Evolutionary conservation across 2,888 invertebrate species (phyloP), one percentile per base, ranked within the genome.

Genomic region (Melipona bicolor): DNA sequence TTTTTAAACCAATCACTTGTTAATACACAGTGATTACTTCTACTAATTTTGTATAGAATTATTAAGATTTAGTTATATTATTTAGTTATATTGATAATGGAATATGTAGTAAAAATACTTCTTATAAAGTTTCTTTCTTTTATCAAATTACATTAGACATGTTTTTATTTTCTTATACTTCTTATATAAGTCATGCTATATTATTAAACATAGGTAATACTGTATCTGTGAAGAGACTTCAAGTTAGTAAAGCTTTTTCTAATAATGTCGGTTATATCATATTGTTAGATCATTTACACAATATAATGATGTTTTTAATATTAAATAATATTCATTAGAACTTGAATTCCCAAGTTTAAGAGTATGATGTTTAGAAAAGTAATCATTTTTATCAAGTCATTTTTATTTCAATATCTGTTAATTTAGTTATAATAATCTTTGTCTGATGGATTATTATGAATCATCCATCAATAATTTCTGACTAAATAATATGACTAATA

Each of bases 1-100:
- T 98, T 98, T 9, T 97, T 97, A 94, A 97, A 98, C 98, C 98
- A 98, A 91, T 98, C 97, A 90, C 96, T 97, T 0, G 97, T 97
- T 1, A 98, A 91, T 97, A 97, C 27, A 27, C 27, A 97, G 79
- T 13, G 97, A 99, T 96, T 0, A 98, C 97, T 95, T 0, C 97
- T 97, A 75, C 96, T 96, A 86, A 98, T 96, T 78, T 98, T 98
- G 92, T 77, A 24, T 62, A 87, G 69, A 85, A 79, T 80, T 21
- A 98, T 36, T 54, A n/a, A 36, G 64, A 62, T 43, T 75, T 50
- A 36, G 36, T 36, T 36, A 36, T 36, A 36, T 36, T 36, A 36
- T 36, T 36, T 36, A 27, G 27, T 27, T 27, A 27, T 56, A 24
- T 36, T 56, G 27, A 36, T 68, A 62, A 54, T 4, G 64, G 36